Evolutionary conservation across 2,888 invertebrate genomes (phyloP), one percentile per base, ranked within the genome.

Genomic region (Autographa gamma): DNA sequence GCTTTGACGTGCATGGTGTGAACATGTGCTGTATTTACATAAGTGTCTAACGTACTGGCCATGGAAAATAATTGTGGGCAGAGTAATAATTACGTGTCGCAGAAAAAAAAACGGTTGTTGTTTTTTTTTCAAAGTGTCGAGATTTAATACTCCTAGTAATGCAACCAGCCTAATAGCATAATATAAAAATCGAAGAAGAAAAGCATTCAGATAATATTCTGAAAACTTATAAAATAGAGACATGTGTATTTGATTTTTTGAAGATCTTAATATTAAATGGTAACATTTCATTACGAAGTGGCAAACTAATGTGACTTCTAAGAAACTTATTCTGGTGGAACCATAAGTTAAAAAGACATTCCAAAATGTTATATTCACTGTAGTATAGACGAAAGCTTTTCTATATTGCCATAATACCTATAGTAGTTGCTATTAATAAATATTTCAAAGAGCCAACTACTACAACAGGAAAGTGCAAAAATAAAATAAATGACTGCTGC

Each of bases 1-100:
- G 72, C 68, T 77, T 80, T 80, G 80, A 76, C 65, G 63, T 31
- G 48, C 25, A 52, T 8, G 38, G 60, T 71, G 65, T 60, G 77
- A 76, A 68, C 43, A n/a, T 48, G 60, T 41, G 54, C 67, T 67
- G 63, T 34, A 60, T 71, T 63, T 71, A 71, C 48, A 76, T 13
- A 59, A 62, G 48, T 62, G 48, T 54, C 14, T 8, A 56, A 13
- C 1, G 6, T 2, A 34, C 60, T 64, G 64, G 63, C 31, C 34
- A 31, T 25, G 34, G 31, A 38, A 13, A 25, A 56, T 11, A 18
- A 16, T 16, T 43, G 16, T 43, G 16, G 43, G 43, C 3, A 16
- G 5, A 43, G 16, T 14, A 16, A 43, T 43, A 43, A 43, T 43
- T 48, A 16, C 1, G 7, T n/a, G n/a, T 16, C 4, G 43, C 14